Conservation (phyloP, 1,140 invertebrate species). For the Neodiprion lecontei region DNA sequence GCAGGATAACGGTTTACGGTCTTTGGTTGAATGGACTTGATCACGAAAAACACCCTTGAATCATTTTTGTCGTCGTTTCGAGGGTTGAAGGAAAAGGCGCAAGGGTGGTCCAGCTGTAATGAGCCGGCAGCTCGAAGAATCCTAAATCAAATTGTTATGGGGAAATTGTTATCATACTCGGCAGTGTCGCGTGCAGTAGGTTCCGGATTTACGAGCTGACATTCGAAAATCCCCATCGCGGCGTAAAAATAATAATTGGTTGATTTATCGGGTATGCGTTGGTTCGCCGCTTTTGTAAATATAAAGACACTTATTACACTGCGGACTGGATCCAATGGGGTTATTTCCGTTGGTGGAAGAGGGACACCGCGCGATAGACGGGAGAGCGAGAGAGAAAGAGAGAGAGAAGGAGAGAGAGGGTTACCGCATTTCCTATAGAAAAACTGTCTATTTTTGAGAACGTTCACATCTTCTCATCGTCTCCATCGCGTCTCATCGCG, state of each 20-base stretch:
- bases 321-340: neutral
- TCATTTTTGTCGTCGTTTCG: too few relatives aligned
- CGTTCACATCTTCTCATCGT: neutral
- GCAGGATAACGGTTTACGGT: too few relatives aligned
- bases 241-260: conserved; percentile 10
- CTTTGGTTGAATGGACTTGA: too few relatives aligned
- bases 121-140: neutral
- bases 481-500: neutral
- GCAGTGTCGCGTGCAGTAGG: neutral
- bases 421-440: conserved; percentile 11
- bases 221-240: neutral
- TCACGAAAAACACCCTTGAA: too few relatives aligned
- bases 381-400: neutral
- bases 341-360: neutral
- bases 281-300: neutral
- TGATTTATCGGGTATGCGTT: neutral
- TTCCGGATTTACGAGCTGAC: neutral
- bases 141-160: neutral
- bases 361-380: too few relatives aligned
- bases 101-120: neutral
- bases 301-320: neutral
- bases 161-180: neutral
- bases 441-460: conserved; percentile 13
- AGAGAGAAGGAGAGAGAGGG: neutral
- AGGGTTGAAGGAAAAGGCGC: neutral